phyloP scores from a whole-genome alignment of 1,140 invertebrate species.

The Araneus ventricosus region DNA sequence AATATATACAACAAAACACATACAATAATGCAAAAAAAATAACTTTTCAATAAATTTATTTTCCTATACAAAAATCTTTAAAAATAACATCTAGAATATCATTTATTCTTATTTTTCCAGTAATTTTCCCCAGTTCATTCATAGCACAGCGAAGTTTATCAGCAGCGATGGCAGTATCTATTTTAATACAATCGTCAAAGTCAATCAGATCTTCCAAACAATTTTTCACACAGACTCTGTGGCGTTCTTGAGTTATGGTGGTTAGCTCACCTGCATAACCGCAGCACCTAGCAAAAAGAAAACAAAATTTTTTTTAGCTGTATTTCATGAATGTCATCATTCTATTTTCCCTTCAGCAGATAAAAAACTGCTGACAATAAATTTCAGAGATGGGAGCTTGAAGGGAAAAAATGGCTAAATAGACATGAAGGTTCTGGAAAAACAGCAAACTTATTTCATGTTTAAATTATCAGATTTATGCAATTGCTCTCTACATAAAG shows the following conservation, averaged over 20 bases:
- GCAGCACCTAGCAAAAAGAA: slow-evolving; percentile 77
- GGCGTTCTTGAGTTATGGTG: slow-evolving; percentile 76
- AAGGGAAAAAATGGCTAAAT: too few relatives aligned
- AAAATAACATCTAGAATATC: slow-evolving; percentile 92
- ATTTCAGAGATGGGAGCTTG: too few relatives aligned
- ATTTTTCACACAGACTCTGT: slow-evolving; percentile 78
- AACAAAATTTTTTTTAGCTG: background rate
- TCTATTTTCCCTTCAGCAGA: too few relatives aligned
- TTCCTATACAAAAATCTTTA: slow-evolving; percentile 93
- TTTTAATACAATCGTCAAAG: slow-evolving; percentile 74
- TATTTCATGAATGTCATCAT: too few relatives aligned
- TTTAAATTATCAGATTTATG: too few relatives aligned
- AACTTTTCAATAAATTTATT: slow-evolving; percentile 82
- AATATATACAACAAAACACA: background rate
- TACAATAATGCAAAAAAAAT: too few relatives aligned
- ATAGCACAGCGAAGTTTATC: slow-evolving; percentile 85
- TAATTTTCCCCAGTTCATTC: slow-evolving; percentile 87
- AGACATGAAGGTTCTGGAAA: too few relatives aligned
- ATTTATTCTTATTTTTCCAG: slow-evolving; percentile 87
- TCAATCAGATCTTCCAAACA: slow-evolving; percentile 78
- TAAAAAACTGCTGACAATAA: too few relatives aligned
- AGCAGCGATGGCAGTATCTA: slow-evolving; percentile 85
- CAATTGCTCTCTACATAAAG: too few relatives aligned
- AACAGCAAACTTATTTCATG: too few relatives aligned
- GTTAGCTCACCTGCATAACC: slow-evolving; percentile 76